Evolutionary conservation across 2,888 invertebrate species (phyloP), one percentile per base, ranked within the genome.

Genomic region (Physocephala rufipes): DNA sequence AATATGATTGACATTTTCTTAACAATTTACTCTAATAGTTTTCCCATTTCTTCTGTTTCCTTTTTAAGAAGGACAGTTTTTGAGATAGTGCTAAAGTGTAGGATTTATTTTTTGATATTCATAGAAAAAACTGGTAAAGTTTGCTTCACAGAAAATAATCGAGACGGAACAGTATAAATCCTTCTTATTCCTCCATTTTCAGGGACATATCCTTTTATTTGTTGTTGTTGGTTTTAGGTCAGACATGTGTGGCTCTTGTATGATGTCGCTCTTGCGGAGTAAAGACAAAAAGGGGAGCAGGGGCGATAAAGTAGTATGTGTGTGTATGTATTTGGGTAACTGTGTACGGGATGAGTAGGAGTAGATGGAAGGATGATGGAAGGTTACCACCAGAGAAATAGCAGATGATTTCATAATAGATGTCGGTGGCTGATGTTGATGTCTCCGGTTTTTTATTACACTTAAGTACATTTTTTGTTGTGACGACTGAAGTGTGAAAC

Each of bases 131-230:
- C 78, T 82, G 81, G 81, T 82, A 81, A 80, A 78, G 82, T 79
- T 76, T 78, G 79, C 76, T 78, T 78, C 82, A 79, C 82, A 81
- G 80, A 81, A 79, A 80, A 82, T 82, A 81, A 82, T 81, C 80
- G 71, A 36, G 36, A 61, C 51, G 21, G 62, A 62, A 61, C 59
- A 68, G 55, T 53, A 5, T 62, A 21, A 19, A 76, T 62, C 66
- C 47, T 28, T 67, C 63, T 64, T 47, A 4, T 36, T 36, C 5
- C 5, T 9, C 36, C 36, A 7, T 36, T 36, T 36, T 36, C 9
- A 36, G 4, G 36, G 4, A 36, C 36, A 36, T 36, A 36, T 36
- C 9, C 9, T 36, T 36, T 36, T 36, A 9, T 36, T 36, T 36
- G 36, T 36, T 36, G 36, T 4, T 36, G 36, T 36, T 43, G 62